These are phyloP conservation scores for Macrochelys suwanniensis DNA, from an alignment of 2,797 vertebrate species.

Conservation along the genomic window DNA sequence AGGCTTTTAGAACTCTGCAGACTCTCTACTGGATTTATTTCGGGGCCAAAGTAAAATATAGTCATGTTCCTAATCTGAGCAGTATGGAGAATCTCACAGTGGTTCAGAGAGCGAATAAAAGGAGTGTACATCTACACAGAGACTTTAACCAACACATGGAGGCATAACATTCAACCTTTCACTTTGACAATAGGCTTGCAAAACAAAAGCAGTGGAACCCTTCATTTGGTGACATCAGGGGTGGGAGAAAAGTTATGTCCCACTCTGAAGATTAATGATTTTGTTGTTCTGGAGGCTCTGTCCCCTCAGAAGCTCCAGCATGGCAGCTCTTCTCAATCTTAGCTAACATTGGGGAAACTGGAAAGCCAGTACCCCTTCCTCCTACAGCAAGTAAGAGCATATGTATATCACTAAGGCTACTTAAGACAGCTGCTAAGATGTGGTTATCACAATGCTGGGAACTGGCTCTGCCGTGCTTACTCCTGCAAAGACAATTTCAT, in stretches of 20 bases:
- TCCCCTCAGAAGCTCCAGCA: background rate
- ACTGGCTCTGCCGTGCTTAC: background rate
- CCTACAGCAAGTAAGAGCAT: background rate
- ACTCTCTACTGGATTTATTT: conserved; percentile 1
- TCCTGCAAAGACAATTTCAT: background rate
- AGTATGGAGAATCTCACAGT: background rate
- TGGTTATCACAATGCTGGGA: background rate
- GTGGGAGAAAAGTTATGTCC: background rate
- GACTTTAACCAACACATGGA: background rate
- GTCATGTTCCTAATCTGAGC: background rate
- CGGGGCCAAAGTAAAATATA: background rate
- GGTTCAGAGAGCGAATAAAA: background rate
- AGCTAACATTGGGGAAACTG: background rate
- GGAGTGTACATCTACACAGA: background rate
- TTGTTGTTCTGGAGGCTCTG: background rate
- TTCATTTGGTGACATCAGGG: background rate
- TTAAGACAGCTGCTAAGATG: background rate
- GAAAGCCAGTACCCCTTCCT: background rate
- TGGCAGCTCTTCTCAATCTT: background rate
- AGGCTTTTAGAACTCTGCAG: background rate
- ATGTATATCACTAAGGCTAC: background rate
- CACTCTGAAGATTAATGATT: background rate
- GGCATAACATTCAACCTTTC: background rate
- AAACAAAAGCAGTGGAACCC: background rate
- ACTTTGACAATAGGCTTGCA: conserved; percentile 6